Base-by-base conservation (phyloP, 2,888 invertebrate genomes). In the Pachymerium ferrugineum region DNA sequence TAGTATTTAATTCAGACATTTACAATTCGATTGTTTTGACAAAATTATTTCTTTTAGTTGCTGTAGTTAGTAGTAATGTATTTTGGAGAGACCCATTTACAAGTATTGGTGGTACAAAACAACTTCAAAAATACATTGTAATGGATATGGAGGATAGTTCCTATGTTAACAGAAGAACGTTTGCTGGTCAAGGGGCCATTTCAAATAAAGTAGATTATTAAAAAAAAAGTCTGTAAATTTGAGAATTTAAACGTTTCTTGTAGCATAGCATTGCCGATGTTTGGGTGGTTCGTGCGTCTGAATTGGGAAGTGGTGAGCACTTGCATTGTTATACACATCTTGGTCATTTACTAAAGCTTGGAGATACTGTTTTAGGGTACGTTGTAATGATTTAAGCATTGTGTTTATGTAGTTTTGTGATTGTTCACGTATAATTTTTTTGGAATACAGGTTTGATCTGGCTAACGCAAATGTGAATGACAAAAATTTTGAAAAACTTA, bases 401-500 rank as follows among this genome's bases (percentile, higher is more conserved):
- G 19, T 8, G 19, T 16, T 62, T 62, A 6, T 16, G 25, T 31
- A 72, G 19, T 69, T 70, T 54, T 30, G 8, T 25, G 14, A 22
- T 30, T 30, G 12, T 8, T 73, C 29, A 30, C 16, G 10, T 14
- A 29, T 35, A 16, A 29, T 31, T 72, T 69, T 38, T 29, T 70
- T 67, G 29, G 14, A 10, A 30, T 83, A 67, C 81, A 94, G 94
- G 1, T 94, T 94, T 83, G 94, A 96, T 82, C 83, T 99, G 70
- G 86, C 87, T 33, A 95, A 96, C 80, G 89, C 92, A 29, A 99
- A 99, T 81, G 88, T 95, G 54, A 99, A 99, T 81, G 92, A 99
- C 81, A 81, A 82, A 0, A 89, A 94, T 81, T 91, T 94, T 80
- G 97, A 99, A 76, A 91, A 92, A 80, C 81, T 99, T 78, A 83